Evolutionary conservation across 2,113 vertebrate species (phyloP).

Genomic region (Brachirus orientalis): DNA sequence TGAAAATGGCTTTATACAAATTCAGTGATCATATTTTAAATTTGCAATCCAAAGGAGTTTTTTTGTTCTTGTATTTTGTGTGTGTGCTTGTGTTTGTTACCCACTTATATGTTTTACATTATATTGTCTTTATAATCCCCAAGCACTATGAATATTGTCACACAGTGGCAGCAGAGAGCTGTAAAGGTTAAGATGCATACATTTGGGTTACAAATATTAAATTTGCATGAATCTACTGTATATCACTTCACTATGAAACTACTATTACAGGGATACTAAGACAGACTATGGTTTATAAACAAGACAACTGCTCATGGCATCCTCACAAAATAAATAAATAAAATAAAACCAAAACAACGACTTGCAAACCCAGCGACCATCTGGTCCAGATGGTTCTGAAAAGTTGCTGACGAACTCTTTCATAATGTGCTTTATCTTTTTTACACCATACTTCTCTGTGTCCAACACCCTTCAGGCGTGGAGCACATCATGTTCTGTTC

Average conservation of each 20-base stretch:
- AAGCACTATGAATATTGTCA: neutral
- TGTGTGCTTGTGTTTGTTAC: neutral
- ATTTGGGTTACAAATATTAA: neutral
- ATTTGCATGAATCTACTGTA: neutral
- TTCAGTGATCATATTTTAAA: neutral
- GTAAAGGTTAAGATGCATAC: neutral
- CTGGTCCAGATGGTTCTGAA: slow-evolving; percentile 48
- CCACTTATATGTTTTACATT: neutral
- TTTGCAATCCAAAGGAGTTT: neutral
- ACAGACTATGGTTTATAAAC: neutral
- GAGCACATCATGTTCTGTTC: slow-evolving; percentile 24
- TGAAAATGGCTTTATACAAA: neutral
- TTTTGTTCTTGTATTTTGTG: neutral
- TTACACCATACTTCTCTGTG: slow-evolving; percentile 3
- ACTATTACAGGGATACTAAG: neutral
- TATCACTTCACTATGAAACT: too few species aligned
- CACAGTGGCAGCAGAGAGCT: neutral
- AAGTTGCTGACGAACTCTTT: slow-evolving; percentile 26
- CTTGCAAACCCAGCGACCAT: slow-evolving; percentile 27
- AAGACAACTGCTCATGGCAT: neutral
- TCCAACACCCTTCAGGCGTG: slow-evolving; percentile 15
- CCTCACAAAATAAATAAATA: neutral
- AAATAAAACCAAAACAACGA: slow-evolving; percentile 1
- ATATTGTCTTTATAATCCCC: too few species aligned
- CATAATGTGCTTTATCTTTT: slow-evolving; percentile 23